Base-by-base conservation (phyloP, 2,888 invertebrate species). In the Scotopteryx bipunctaria region DNA sequence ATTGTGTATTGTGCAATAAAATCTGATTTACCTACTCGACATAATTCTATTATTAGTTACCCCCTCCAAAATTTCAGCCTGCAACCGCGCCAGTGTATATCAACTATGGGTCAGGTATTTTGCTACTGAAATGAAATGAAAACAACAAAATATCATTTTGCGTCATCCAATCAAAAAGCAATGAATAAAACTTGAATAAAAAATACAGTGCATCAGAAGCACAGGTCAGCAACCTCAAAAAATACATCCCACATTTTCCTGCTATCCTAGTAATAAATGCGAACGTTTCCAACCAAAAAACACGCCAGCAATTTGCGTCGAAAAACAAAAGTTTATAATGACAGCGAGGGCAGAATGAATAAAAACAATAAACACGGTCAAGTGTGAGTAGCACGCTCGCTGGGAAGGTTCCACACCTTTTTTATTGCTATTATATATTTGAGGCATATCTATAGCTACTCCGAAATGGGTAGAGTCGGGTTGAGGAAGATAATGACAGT, bases 271-370 rank as follows among this genome's bases (percentile, higher is more conserved):
- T 56, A 44, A 46, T 54, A 55, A 53, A 50, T 37, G 25, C 40
- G n/a, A 41, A 48, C 47, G 43, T 38, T 57, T 57, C 45, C 45
- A 48, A 58, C 59, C 57, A 46, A 55, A 59, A 62, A 60, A 55
- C 38, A 55, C 13, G 27, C 37, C 33, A 43, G 51, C 53, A 63
- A 61, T 59, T 56, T 57, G 43, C 51, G 37, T 37, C 23, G 50
- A 43, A 57, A 56, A 54, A 54, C 49, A 49, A 54, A 71, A 69
- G 61, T 65, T 66, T 65, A 69, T 75, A 76, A 76, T 73, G 71
- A 71, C 64, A 65, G 61, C 51, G 45, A 60, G 57, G 48, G 57
- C 58, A 57, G 57, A 64, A 66, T 62, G 55, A 62, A 63, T 60
- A 65, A 65, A 66, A 64, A 66, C 59, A 58, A 59, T 59, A 57